These are phyloP conservation scores for Fragum sueziense DNA, from an alignment of 2,888 invertebrate species.

Conservation along the genomic window DNA sequence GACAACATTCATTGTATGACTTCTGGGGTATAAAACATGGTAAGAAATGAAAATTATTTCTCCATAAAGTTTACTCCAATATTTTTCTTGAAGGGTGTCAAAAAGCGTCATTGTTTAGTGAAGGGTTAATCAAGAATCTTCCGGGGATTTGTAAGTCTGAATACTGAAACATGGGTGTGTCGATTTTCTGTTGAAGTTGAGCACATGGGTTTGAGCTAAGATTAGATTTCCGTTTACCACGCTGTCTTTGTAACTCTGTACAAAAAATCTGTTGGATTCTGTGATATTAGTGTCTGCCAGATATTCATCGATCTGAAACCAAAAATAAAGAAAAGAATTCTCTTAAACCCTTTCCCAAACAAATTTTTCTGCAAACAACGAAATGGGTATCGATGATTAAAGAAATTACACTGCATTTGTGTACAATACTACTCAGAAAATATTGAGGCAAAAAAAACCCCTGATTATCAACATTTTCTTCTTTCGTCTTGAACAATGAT, in stretches of 20 bases:
- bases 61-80: no score
- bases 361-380: no score
- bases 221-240: constrained; percentile 46
- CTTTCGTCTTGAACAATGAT: background rate
- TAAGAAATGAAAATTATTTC: no score
- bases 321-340: constrained; percentile 9
- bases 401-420: no score
- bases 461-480: background rate
- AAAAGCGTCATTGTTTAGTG: no score
- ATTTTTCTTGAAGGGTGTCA: no score
- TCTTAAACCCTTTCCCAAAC: no score
- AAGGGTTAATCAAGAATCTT: background rate
- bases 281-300: constrained; percentile 86
- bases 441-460: background rate
- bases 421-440: no score
- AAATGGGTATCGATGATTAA: no score
- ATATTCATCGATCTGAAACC: constrained; percentile 85
- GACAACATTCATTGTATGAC: no score
- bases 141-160: constrained; percentile 20
- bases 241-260: constrained; percentile 68
- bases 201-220: constrained; percentile 58
- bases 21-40: no score
- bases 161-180: constrained; percentile 66
- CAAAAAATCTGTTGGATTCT: constrained; percentile 83
- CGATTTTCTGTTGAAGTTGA: constrained; percentile 63